Evolutionary conservation across 2,888 invertebrate genomes (phyloP).

Genomic region (Patella depressa): DNA sequence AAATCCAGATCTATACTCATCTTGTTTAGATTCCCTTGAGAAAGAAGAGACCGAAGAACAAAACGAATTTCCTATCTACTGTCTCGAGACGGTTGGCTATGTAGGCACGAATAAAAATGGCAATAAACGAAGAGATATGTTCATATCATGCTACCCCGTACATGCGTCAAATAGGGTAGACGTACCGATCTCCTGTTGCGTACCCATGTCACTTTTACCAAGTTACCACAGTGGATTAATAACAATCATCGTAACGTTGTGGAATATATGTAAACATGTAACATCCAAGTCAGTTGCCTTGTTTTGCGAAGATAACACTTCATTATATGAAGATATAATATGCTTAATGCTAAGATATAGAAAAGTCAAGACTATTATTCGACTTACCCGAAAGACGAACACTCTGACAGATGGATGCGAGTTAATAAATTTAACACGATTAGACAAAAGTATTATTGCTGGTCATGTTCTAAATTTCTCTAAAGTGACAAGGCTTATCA

Average conservation of each 20-base stretch:
- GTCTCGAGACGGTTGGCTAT: background rate
- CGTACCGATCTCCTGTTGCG: background rate
- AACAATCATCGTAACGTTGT: background rate
- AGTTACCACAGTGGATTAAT: background rate
- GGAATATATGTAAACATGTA: background rate
- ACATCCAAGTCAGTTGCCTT: background rate
- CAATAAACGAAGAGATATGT: background rate
- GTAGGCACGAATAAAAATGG: background rate
- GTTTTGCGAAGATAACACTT: background rate
- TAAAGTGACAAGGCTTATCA: background rate
- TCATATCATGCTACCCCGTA: background rate
- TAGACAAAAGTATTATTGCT: background rate
- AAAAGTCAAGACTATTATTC: background rate
- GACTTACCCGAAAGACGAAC: no score
- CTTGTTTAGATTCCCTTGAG: background rate
- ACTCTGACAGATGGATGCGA: background rate
- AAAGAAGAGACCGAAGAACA: background rate
- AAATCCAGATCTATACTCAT: background rate
- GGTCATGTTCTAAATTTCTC: background rate
- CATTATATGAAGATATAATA: background rate
- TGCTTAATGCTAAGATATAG: background rate
- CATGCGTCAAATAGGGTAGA: constrained; percentile 3
- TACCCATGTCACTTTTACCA: background rate
- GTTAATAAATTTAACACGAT: background rate
- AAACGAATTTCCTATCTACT: background rate